phyloP scores from a whole-genome alignment of 2,113 vertebrate genomes.

The Alouatta palliata region DNA sequence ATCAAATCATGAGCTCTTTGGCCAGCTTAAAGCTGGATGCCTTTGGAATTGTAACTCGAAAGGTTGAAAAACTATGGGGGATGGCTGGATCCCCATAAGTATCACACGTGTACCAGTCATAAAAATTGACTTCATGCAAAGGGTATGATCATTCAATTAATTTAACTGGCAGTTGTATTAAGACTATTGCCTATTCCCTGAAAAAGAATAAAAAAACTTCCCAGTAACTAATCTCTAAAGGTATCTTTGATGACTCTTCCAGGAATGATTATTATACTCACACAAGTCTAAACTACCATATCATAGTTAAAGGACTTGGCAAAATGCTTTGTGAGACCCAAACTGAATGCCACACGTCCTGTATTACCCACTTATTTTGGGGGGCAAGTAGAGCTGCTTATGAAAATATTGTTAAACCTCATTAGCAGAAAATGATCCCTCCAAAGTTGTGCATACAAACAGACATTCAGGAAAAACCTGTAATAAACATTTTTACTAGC shows the following conservation, averaged over 20 bases:
- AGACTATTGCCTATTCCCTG: neutral
- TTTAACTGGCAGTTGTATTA: constrained; percentile 19
- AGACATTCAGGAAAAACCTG: constrained; percentile 10
- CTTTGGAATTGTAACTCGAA: constrained; percentile 56
- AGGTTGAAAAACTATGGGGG: neutral
- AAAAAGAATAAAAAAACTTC: constrained; percentile 18
- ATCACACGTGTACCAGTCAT: neutral
- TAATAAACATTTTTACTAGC: constrained; percentile 31
- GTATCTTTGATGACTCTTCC: constrained; percentile 26
- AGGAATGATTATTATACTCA: constrained; percentile 23
- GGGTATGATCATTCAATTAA: constrained; percentile 39
- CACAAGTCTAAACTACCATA: neutral
- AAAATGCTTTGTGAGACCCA: neutral
- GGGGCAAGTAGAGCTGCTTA: neutral
- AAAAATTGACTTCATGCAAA: constrained; percentile 39
- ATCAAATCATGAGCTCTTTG: constrained; percentile 34
- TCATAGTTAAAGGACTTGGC: neutral
- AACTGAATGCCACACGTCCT: neutral
- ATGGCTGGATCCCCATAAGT: neutral
- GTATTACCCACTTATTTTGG: neutral
- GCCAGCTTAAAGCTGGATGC: neutral
- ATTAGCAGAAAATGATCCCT: constrained; percentile 12
- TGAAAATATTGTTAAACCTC: neutral
- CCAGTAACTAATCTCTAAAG: constrained; percentile 4
- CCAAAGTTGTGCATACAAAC: constrained; percentile 11